Evolutionary conservation across 53 echinoderm and acorn worm genomes (phyloP).

Genomic region (Astropecten irregularis): DNA sequence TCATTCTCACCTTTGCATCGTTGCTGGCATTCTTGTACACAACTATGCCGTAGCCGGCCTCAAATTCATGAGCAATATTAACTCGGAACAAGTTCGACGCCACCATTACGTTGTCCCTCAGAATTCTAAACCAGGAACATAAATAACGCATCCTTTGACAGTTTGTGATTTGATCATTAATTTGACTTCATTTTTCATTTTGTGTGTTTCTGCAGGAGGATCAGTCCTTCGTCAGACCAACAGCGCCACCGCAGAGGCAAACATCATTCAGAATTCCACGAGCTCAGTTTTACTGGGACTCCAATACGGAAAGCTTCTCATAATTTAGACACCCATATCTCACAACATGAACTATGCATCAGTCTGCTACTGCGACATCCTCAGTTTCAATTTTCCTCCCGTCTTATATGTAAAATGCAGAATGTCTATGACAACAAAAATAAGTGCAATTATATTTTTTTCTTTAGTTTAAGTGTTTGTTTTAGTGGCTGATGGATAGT

Average conservation of each 20-base stretch:
- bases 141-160: background rate
- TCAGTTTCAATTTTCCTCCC: background rate
- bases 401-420: too few species aligned
- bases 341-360: conserved; percentile 25
- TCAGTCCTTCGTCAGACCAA: background rate
- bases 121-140: too few species aligned
- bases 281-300: conserved; percentile 61
- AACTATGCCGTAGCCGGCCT: too few species aligned
- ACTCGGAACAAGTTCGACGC: too few species aligned
- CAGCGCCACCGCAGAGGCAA: conserved; percentile 1
- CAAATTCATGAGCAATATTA: too few species aligned
- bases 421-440: background rate
- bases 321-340: conserved; percentile 8
- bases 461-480: background rate
- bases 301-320: conserved; percentile 47
- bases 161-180: background rate
- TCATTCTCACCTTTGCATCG: too few species aligned
- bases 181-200: background rate
- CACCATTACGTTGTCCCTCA: too few species aligned
- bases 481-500: background rate
- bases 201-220: conserved; percentile 5
- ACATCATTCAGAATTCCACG: conserved; percentile 54
- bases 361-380: background rate
- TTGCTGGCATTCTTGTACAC: too few species aligned
- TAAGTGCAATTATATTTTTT: background rate